Percentiles rank a stretch among this genome's conserved stretches.
Conservation (phyloP, 2,113 vertebrate species). For the Rafetus swinhoei region DNA sequence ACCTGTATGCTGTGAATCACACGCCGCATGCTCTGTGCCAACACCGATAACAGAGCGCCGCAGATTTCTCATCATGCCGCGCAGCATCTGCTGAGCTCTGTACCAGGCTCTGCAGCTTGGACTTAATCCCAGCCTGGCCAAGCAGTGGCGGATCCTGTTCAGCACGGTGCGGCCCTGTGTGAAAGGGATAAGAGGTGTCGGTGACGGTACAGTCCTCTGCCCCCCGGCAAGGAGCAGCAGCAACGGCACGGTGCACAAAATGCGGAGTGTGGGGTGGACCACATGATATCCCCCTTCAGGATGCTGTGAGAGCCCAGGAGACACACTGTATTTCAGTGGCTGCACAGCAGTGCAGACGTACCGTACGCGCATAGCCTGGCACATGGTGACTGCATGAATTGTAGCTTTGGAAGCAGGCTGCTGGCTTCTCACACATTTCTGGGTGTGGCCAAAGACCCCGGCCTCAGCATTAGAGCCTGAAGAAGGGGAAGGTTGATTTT, state of each 20-base stretch:
- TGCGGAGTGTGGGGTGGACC: background rate
- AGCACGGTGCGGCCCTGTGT: fast-evolving
- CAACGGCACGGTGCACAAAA: background rate
- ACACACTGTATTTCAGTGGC: background rate
- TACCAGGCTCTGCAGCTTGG: background rate
- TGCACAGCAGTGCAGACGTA: background rate
- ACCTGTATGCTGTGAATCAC: background rate
- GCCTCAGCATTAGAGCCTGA: background rate
- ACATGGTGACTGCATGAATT: background rate
- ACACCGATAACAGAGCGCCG: background rate
- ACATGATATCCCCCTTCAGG: background rate
- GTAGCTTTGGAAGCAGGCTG: background rate
- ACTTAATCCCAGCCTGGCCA: background rate
- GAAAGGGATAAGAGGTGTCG: background rate
- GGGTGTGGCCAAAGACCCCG: background rate
- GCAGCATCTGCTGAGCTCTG: background rate
- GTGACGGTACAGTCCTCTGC: background rate
- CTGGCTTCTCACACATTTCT: background rate
- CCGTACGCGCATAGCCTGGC: fast-evolving
- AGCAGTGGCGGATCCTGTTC: background rate
- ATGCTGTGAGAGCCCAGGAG: background rate
- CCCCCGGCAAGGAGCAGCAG: background rate
- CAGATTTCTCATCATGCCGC: background rate
- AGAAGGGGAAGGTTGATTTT: background rate
- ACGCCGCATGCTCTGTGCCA: fast-evolving